A percentile compares a stretch with the other conserved stretches of the same genome.
phyloP scores from a whole-genome alignment of 2,113 vertebrate species.

The Trematocara stigmaticum region DNA sequence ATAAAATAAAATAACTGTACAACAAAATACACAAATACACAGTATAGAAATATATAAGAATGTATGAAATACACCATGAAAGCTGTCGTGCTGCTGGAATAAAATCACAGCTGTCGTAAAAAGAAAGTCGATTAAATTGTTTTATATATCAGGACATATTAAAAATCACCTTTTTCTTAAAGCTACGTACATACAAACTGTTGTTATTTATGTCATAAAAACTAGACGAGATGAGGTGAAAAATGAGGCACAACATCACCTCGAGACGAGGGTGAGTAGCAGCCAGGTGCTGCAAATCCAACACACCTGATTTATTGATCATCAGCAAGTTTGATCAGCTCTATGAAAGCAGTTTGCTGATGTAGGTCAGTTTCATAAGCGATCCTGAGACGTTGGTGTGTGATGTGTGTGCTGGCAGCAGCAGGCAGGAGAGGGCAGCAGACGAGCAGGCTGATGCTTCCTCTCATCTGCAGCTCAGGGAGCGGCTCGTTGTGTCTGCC shows the following conservation, averaged over 20 bases:
- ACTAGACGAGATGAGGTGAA: background rate
- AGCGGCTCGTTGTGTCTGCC: conserved; percentile 49
- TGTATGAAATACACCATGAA: rapidly evolving
- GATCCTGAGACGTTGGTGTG: background rate
- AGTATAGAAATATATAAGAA: too few relatives aligned
- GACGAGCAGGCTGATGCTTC: conserved; percentile 26
- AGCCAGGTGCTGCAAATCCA: background rate
- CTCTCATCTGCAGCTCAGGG: conserved; percentile 38
- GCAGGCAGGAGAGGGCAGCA: conserved; percentile 61
- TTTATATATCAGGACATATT: background rate
- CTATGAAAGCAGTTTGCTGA: background rate
- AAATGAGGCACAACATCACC: background rate
- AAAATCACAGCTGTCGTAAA: background rate
- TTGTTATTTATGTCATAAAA: background rate
- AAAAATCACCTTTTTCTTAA: background rate
- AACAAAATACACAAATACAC: too few relatives aligned
- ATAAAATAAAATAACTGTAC: too few relatives aligned
- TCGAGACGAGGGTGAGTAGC: background rate
- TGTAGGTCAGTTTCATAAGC: background rate
- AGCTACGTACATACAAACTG: background rate
- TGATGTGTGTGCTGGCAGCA: background rate
- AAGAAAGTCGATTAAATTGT: background rate
- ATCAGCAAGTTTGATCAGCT: background rate
- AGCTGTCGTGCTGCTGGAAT: background rate
- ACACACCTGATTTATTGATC: background rate